phyloP scores from a whole-genome alignment of 2,888 invertebrate species.

The Schrankia costaestrigalis region DNA sequence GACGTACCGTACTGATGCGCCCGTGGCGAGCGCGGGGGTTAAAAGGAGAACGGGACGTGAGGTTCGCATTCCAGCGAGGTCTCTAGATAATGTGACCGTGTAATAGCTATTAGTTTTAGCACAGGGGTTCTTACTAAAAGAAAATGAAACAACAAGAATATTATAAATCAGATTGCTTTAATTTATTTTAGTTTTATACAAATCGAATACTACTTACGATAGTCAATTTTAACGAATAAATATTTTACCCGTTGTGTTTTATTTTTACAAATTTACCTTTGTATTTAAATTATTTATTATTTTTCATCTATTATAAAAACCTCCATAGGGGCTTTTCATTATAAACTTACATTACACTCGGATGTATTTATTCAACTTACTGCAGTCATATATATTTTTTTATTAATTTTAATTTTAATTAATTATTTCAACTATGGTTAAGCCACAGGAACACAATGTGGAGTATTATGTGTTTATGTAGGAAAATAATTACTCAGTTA shows the following conservation, averaged over 20 bases:
- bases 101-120: too few relatives aligned
- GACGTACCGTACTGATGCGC: too few relatives aligned
- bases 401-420: constrained; percentile 53
- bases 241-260: constrained; percentile 73
- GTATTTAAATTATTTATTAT: constrained; percentile 59
- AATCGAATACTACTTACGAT: constrained; percentile 80
- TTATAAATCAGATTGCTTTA: constrained; percentile 82
- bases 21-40: too few relatives aligned
- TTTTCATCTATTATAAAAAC: constrained; percentile 74
- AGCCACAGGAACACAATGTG: constrained; percentile 71
- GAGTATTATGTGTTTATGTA: constrained; percentile 43
- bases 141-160: constrained; percentile 62
- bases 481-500: constrained; percentile 29
- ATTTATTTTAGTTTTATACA: constrained; percentile 80
- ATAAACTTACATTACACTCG: constrained; percentile 76
- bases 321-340: constrained; percentile 77
- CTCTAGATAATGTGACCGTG: too few relatives aligned
- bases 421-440: constrained; percentile 63
- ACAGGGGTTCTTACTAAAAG: too few relatives aligned
- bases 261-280: constrained; percentile 79
- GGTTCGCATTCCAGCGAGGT: too few relatives aligned
- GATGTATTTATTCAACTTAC: constrained; percentile 61
- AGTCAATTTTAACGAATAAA: constrained; percentile 79
- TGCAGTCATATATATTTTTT: constrained; percentile 66
- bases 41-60: too few relatives aligned